A percentile compares a stretch with the other conserved stretches of the same genome.
Conservation (phyloP, 2,888 invertebrate genomes). For the Phania funesta region DNA sequence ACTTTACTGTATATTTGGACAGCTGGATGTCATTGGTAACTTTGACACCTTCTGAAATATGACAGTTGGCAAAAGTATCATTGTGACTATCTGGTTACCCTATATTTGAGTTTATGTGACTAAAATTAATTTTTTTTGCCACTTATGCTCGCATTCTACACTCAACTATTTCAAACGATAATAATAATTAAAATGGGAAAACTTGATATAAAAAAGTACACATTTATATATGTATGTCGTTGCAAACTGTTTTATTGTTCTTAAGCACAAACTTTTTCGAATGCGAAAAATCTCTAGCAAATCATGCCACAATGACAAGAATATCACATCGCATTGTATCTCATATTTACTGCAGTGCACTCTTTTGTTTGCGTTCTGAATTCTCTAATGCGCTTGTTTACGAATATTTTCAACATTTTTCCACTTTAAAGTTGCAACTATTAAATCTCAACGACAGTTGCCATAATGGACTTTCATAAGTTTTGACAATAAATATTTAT, state of each 20-base stretch:
- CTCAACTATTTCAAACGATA: not conserved
- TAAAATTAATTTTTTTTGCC: not conserved
- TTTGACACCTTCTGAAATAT: no score
- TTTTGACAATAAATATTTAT: no score
- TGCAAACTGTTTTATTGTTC: not conserved
- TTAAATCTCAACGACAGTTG: not conserved
- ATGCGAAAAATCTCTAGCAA: not conserved
- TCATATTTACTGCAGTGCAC: not conserved
- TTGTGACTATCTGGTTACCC: no score
- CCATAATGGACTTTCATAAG: no score
- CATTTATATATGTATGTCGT: not conserved
- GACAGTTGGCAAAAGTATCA: no score
- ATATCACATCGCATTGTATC: not conserved
- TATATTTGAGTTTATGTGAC: no score
- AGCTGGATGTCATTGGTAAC: no score
- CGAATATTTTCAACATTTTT: not conserved
- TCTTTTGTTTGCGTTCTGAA: not conserved
- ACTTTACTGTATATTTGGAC: no score
- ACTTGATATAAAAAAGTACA: not conserved
- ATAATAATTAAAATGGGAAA: slow-evolving; percentile 1
- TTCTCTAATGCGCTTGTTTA: not conserved
- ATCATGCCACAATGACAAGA: not conserved
- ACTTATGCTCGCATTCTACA: not conserved
- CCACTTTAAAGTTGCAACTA: no score
- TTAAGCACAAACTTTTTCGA: not conserved